These are phyloP conservation scores for Lepidocyrtoides sp. DNA, from an alignment of 2,888 invertebrate genomes.

Conservation along the genomic window DNA sequence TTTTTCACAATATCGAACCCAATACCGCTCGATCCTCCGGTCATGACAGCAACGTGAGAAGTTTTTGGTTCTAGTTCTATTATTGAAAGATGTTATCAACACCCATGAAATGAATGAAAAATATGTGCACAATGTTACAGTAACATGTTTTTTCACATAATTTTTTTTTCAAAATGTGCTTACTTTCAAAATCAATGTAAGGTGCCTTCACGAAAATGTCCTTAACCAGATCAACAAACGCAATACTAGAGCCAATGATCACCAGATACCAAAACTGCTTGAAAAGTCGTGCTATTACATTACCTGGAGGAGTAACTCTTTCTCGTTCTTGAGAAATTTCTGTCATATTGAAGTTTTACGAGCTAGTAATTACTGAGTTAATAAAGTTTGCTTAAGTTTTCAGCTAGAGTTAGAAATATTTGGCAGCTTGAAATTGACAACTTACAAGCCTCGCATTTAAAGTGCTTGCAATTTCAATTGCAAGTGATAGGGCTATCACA, in stretches of 20 bases:
- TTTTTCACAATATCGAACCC: conserved; percentile 68
- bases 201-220: conserved; percentile 53
- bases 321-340: not conserved
- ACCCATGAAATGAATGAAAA: too few species aligned
- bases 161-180: too few species aligned
- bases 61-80: not conserved
- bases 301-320: conserved; percentile 43
- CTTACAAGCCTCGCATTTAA: too few species aligned
- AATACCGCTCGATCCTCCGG: conserved; percentile 69
- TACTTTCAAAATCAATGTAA: conserved; percentile 45
- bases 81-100: too few species aligned
- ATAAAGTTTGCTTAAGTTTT: too few species aligned
- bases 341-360: not conserved
- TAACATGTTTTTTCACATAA: not conserved
- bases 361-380: too few species aligned
- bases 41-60: conserved; percentile 50
- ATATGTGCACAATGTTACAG: too few species aligned
- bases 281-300: not conserved
- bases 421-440: too few species aligned
- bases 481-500: too few species aligned
- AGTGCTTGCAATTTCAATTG: too few species aligned
- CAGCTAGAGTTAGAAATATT: too few species aligned
- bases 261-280: conserved; percentile 51
- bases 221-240: conserved; percentile 17
- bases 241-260: conserved; percentile 5